Evolutionary conservation across 2,888 invertebrate genomes (phyloP).

Genomic region (Germaria angustata): DNA sequence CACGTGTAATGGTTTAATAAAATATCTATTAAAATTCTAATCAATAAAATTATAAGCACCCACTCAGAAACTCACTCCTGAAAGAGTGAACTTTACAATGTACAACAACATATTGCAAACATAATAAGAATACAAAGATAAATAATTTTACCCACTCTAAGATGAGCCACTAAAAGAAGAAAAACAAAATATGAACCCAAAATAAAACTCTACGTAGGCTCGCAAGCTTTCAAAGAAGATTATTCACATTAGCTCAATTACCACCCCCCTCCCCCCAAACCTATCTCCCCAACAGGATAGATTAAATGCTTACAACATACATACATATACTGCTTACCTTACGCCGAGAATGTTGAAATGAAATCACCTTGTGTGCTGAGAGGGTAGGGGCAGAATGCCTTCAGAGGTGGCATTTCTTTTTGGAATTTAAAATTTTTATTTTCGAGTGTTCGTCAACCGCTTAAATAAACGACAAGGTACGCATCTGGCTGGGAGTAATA

Average conservation of each 20-base stretch:
- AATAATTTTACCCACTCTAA: not conserved
- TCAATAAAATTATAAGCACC: conserved; percentile 35
- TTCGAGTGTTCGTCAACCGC: too few species aligned
- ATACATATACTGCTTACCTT: too few species aligned
- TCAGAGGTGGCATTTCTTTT: too few species aligned
- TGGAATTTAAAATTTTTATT: too few species aligned
- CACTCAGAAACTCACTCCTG: not conserved
- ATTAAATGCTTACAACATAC: too few species aligned
- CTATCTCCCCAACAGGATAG: too few species aligned
- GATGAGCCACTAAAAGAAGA: not conserved
- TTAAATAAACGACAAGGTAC: too few species aligned
- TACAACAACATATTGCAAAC: not conserved
- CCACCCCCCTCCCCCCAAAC: too few species aligned
- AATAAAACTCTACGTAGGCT: not conserved
- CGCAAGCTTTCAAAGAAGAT: not conserved
- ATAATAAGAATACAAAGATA: conserved; percentile 1
- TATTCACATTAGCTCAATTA: not conserved
- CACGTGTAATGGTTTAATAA: conserved; percentile 54
- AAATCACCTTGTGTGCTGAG: too few species aligned
- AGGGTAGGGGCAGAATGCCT: too few species aligned
- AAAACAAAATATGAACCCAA: not conserved
- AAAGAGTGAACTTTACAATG: not conserved
- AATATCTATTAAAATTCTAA: conserved; percentile 42
- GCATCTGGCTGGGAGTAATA: too few species aligned
- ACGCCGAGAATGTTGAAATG: too few species aligned